Evolutionary conservation across 2,888 invertebrate species (phyloP), one percentile per base, ranked within the genome.

Genomic region (Sarcophaga caerulescens): DNA sequence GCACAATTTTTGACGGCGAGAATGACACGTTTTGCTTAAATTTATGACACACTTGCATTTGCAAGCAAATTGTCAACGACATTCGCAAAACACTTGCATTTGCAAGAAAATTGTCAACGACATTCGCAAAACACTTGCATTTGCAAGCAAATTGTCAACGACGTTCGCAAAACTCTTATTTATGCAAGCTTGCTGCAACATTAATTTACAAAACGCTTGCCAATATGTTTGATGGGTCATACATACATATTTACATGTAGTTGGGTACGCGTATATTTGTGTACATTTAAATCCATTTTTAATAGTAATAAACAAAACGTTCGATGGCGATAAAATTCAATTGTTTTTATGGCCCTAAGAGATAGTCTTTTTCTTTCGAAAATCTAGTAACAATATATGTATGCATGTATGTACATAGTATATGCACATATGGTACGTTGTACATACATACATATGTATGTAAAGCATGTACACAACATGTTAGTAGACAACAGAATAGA

Each of bases 321-420:
- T 82, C 71, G 66, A 73, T 82, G 70, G 70, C 76, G 70, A 81
- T 81, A 82, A 82, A 77, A 82, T 82, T 77, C 82, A 82, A 82
- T 82, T 82, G 82, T 73, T 82, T 82, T 82, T 82, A 82, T 82
- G 73, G 71, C 82, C 82, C 71, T 73, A 62, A 77, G 82, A 82
- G 77, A 82, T 82, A 66, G 62, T 77, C 65, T 82, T 73, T 45
- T 82, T 60, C 60, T 66, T 47, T 76, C 60, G 52, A 52, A 52
- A 52, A 52, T 17, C 14, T 52, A 14, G 52, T 17, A 12, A 52
- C 52, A 4, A 17, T 17, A 52, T 52, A 4, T 1, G 1, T 52
- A 52, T 17, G 4, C 17, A 52, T 52, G 52, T 52, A 52, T 52
- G 17, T 52, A 52, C 14, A 14, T 1, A 35, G 52, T 52, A 52